phyloP scores from a whole-genome alignment of 2,888 invertebrate genomes.

The Cephalotes varians region DNA sequence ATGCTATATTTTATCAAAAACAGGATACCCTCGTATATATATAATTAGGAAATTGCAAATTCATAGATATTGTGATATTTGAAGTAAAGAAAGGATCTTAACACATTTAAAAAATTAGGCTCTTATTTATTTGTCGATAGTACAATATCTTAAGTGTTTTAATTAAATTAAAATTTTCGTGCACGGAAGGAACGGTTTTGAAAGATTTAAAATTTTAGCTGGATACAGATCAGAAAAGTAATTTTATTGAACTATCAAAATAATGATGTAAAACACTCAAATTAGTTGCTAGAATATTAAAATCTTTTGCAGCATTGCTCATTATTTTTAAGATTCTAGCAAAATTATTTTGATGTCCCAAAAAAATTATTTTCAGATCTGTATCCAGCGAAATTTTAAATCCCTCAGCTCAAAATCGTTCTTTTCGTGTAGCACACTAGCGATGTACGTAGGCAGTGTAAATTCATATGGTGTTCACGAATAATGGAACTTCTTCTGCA shows the following conservation, averaged over 20 bases:
- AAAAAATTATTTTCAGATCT: no score
- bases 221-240: no score
- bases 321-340: no score
- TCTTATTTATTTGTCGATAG: neutral
- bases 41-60: neutral
- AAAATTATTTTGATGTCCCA: no score
- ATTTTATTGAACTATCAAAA: no score
- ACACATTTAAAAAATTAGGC: neutral
- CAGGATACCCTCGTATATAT: neutral
- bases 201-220: no score
- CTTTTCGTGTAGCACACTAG: neutral
- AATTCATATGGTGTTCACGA: neutral
- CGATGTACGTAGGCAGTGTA: neutral
- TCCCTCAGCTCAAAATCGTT: no score
- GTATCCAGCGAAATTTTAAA: no score
- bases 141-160: neutral
- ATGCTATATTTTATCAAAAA: neutral
- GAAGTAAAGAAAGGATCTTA: neutral
- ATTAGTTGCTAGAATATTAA: no score
- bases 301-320: no score
- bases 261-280: no score
- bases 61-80: neutral
- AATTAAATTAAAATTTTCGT: neutral
- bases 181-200: no score
- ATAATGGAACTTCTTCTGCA: slow-evolving; percentile 24